phyloP scores from a whole-genome alignment of 1,140 invertebrate genomes.

The Drosophila littoralis region DNA sequence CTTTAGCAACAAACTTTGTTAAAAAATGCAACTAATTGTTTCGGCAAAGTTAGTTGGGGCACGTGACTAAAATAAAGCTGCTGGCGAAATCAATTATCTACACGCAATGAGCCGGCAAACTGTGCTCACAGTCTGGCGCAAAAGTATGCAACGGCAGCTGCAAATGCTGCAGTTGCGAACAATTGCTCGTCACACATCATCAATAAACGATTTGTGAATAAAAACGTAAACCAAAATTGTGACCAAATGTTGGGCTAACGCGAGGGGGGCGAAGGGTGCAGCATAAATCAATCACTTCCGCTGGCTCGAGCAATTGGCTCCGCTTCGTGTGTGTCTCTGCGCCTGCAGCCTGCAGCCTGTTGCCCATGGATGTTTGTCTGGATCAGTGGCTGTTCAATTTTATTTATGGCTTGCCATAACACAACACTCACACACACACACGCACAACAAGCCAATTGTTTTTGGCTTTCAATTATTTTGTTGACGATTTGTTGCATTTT shows the following conservation, averaged over 20 bases:
- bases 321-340: conserved; percentile 3
- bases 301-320: conserved; percentile 60
- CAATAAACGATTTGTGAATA: conserved; percentile 73
- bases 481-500: conserved; percentile 65
- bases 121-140: conserved; percentile 37
- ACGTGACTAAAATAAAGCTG: conserved; percentile 72
- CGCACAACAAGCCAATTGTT: conserved; percentile 22
- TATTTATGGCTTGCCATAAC: conserved; percentile 62
- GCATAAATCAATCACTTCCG: conserved; percentile 81
- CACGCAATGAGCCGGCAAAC: conserved; percentile 66
- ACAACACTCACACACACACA: conserved; percentile 19
- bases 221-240: conserved; percentile 64
- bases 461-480: conserved; percentile 50
- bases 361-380: conserved; percentile 18
- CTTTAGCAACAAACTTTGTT: conserved; percentile 53
- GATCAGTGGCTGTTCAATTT: conserved; percentile 51
- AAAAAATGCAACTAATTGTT: conserved; percentile 72
- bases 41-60: conserved; percentile 67
- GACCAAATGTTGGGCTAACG: conserved; percentile 55
- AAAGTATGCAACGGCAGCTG: conserved; percentile 33
- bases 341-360: conserved; percentile 20
- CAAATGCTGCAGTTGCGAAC: conserved; percentile 34
- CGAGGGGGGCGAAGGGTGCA: not conserved
- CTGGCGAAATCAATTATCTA: conserved; percentile 66
- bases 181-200: conserved; percentile 73